Conservation (phyloP, 2,113 vertebrate genomes). For the Gavialis gangeticus region DNA sequence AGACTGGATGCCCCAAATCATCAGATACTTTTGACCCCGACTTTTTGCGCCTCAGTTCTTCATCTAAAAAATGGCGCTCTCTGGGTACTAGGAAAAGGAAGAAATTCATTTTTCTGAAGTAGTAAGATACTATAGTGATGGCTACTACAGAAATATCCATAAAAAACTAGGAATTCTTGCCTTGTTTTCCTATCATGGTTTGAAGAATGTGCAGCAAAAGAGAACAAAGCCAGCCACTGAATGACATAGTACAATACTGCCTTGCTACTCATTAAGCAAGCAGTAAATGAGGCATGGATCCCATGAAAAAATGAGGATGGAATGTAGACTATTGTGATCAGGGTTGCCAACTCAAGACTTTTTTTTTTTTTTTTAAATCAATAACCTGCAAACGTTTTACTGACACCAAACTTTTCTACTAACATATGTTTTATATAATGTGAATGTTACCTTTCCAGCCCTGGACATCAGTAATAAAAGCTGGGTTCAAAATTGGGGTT, state of each 20-base stretch:
- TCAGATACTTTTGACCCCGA: not conserved
- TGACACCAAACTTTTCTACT: too few relatives aligned
- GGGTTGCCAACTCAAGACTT: too few relatives aligned
- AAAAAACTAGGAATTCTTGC: not conserved
- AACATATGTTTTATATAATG: too few relatives aligned
- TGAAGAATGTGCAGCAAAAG: not conserved
- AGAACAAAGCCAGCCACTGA: not conserved
- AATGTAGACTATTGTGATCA: not conserved
- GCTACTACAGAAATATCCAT: rapidly evolving
- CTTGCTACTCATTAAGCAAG: not conserved
- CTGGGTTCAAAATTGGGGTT: too few relatives aligned
- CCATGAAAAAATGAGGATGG: not conserved
- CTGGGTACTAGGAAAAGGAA: not conserved
- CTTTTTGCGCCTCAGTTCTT: not conserved
- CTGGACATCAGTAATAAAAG: too few relatives aligned
- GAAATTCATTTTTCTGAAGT: not conserved
- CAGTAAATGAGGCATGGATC: not conserved
- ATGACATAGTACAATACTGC: not conserved
- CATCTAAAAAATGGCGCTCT: not conserved
- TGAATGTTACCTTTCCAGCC: too few relatives aligned
- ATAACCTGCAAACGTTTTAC: too few relatives aligned
- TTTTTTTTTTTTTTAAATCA: too few relatives aligned
- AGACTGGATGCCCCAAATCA: not conserved
- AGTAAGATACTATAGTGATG: not conserved
- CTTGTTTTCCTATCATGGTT: not conserved